Evolutionary conservation across 2,888 invertebrate species (phyloP).

Genomic region (Bombylius discolor): DNA sequence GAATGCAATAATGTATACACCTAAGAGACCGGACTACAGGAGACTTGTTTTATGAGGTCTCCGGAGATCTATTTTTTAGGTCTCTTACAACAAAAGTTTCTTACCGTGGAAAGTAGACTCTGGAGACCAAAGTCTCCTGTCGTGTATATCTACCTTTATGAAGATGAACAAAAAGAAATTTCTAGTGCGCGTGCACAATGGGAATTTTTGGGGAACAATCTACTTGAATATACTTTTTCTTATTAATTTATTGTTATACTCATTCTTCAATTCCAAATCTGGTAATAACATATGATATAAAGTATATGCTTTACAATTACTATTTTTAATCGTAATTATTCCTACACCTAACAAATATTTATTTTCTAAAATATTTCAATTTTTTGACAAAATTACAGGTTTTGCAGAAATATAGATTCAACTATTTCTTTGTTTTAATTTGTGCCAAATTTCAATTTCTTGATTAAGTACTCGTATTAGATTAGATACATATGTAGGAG

Average conservation of each 20-base stretch:
- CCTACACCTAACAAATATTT: neutral
- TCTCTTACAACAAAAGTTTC: too few species aligned
- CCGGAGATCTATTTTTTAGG: too few species aligned
- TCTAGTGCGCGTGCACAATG: too few species aligned
- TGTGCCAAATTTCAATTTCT: neutral
- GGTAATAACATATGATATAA: neutral
- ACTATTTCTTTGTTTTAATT: neutral
- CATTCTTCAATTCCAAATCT: neutral
- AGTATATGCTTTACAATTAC: neutral
- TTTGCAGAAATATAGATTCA: neutral
- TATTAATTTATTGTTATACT: slow-evolving; percentile 1
- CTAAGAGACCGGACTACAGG: too few species aligned
- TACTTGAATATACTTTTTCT: neutral
- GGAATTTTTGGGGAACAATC: too few species aligned
- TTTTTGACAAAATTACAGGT: neutral
- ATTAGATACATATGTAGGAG: too few species aligned
- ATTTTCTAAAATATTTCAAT: neutral
- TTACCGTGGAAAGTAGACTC: too few species aligned
- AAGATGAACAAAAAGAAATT: too few species aligned
- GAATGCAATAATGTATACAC: too few species aligned
- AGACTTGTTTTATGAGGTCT: too few species aligned
- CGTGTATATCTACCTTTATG: too few species aligned
- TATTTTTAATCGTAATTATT: neutral
- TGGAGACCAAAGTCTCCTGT: too few species aligned
- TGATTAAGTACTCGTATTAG: neutral